phyloP scores from a whole-genome alignment of 2,113 vertebrate genomes.

The Hipposideros armiger region DNA sequence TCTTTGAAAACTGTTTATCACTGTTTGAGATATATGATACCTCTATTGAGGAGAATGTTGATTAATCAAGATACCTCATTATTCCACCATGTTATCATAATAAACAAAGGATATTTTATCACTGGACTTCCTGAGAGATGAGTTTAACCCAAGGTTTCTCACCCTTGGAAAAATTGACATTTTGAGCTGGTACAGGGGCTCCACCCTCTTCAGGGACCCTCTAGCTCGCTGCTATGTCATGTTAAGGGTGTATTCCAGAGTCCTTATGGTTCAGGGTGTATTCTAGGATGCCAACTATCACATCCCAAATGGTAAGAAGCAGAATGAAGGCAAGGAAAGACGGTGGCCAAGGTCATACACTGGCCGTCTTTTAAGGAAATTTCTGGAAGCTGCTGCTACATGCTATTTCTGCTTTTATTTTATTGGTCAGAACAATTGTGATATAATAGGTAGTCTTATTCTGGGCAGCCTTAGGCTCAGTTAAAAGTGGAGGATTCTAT shows the following conservation, averaged over 20 bases:
- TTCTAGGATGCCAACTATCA: neutral
- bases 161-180: neutral
- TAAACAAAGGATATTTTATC: neutral
- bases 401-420: constrained; percentile 35
- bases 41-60: neutral
- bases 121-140: neutral
- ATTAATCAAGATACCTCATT: neutral
- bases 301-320: neutral
- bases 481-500: neutral
- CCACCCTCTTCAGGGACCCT: neutral
- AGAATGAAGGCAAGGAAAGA: neutral
- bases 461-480: neutral
- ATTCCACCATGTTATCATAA: neutral
- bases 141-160: neutral
- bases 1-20: neutral
- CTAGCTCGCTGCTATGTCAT: neutral
- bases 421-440: neutral
- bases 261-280: neutral
- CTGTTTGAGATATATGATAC: neutral
- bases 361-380: neutral
- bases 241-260: neutral
- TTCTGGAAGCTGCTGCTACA: neutral
- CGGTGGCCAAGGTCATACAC: neutral
- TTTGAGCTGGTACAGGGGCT: neutral
- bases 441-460: neutral